These are phyloP conservation scores for Eublepharis macularius DNA, from an alignment of 2,113 vertebrate genomes.

Conservation along the genomic window DNA sequence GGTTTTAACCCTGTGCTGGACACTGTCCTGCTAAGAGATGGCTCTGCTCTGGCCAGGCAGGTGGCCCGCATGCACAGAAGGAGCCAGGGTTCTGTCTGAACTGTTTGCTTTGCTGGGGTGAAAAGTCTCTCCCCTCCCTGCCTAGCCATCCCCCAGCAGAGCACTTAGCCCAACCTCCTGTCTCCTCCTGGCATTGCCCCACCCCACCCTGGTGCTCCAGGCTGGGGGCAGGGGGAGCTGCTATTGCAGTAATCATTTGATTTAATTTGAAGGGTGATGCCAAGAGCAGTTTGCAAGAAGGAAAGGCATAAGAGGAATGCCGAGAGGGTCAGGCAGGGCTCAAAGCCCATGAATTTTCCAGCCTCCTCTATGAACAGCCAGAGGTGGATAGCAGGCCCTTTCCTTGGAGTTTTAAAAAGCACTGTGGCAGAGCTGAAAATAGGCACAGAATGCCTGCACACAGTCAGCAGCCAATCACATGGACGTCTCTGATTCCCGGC, in stretches of 20 bases:
- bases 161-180: neutral
- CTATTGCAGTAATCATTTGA: neutral
- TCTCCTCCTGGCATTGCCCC: neutral
- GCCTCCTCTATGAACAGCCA: neutral
- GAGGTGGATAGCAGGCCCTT: neutral
- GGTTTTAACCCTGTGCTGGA: conserved; percentile 36
- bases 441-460: neutral
- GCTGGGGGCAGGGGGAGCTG: neutral
- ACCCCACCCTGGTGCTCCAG: neutral
- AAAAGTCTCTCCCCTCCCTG: neutral
- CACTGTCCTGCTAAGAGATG: neutral
- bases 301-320: neutral
- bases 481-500: neutral
- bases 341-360: neutral
- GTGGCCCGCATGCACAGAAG: no score
- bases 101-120: neutral
- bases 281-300: neutral
- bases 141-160: neutral
- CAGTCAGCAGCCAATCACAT: neutral
- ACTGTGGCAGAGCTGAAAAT: neutral
- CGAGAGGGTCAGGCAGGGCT: neutral
- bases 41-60: accelerated
- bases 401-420: neutral
- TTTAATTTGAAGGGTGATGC: neutral
- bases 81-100: neutral